Conservation (phyloP, 53 echinoderm and acorn worm species). For the Paelopatides confundens region DNA sequence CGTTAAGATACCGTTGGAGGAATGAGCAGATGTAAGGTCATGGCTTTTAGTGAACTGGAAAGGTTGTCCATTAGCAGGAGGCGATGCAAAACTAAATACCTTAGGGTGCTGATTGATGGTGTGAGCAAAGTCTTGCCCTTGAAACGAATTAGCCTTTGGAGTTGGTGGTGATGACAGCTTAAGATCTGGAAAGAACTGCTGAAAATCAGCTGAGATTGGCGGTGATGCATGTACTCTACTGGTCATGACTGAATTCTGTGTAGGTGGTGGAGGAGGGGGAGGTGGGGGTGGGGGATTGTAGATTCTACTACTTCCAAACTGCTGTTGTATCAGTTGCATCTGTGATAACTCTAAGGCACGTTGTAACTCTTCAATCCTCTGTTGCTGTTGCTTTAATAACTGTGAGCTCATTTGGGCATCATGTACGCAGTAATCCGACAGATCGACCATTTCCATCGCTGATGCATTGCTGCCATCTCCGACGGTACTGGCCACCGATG, state of each 20-base stretch:
- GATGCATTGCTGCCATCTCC: constrained; percentile 56
- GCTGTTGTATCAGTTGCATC: constrained; percentile 75
- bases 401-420: constrained; percentile 61
- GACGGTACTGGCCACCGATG: constrained; percentile 45
- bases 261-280: constrained; percentile 70
- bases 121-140: constrained; percentile 79
- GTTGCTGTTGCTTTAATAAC: constrained; percentile 84
- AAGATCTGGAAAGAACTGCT: constrained; percentile 29
- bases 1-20: constrained; percentile 58
- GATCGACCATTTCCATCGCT: constrained; percentile 77
- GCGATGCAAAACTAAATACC: constrained; percentile 80
- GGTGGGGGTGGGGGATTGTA: constrained; percentile 68
- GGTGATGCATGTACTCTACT: constrained; percentile 6
- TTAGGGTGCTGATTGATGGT: constrained; percentile 83
- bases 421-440: constrained; percentile 43
- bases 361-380: constrained; percentile 90
- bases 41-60: constrained; percentile 81
- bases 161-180: constrained; percentile 53
- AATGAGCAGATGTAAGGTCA: not conserved
- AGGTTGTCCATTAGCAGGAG: constrained; percentile 82
- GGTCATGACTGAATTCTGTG: constrained; percentile 41
- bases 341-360: constrained; percentile 83
- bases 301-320: not conserved
- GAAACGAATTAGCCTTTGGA: constrained; percentile 69
- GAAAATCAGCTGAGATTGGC: not conserved